Evolutionary conservation across 2,888 invertebrate genomes (phyloP).

Genomic region (Cremastobaeus sp.): DNA sequence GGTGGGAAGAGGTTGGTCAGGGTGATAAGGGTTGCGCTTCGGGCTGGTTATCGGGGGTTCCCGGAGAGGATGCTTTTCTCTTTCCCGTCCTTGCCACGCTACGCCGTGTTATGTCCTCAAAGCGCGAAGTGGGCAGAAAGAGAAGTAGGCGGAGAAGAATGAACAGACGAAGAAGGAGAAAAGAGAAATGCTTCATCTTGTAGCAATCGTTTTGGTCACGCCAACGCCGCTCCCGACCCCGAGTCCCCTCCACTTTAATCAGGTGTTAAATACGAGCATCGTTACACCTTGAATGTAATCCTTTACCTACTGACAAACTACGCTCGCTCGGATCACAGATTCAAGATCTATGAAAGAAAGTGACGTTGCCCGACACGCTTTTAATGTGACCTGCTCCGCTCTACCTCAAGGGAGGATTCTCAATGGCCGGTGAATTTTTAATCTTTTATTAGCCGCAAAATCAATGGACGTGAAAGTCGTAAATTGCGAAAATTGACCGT

Average conservation of each 20-base stretch:
- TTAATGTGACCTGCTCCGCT: constrained; percentile 15
- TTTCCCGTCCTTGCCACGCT: constrained; percentile 66
- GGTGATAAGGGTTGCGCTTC: constrained; percentile 78
- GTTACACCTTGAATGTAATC: constrained; percentile 54
- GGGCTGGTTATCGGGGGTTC: constrained; percentile 65
- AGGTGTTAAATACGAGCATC: constrained; percentile 77
- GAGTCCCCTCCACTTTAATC: constrained; percentile 70
- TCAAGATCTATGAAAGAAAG: constrained; percentile 46
- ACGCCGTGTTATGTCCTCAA: constrained; percentile 69
- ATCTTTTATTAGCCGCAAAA: constrained; percentile 1
- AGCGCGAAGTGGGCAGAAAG: constrained; percentile 62
- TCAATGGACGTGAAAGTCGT: too few species aligned
- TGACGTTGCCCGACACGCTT: constrained; percentile 40
- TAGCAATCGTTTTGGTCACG: constrained; percentile 75
- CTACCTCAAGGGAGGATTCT: too few species aligned
- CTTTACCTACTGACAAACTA: constrained; percentile 12
- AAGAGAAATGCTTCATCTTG: constrained; percentile 68
- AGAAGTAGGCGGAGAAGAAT: constrained; percentile 49
- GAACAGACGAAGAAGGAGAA: constrained; percentile 56
- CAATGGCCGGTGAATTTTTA: neutral
- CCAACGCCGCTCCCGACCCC: constrained; percentile 66
- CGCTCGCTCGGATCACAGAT: constrained; percentile 45
- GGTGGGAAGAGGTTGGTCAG: constrained; percentile 73
- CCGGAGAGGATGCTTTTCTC: constrained; percentile 63
- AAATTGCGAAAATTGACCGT: too few species aligned